Evolutionary conservation across 2,888 invertebrate species (phyloP).

Genomic region (Metallyticus violacea): DNA sequence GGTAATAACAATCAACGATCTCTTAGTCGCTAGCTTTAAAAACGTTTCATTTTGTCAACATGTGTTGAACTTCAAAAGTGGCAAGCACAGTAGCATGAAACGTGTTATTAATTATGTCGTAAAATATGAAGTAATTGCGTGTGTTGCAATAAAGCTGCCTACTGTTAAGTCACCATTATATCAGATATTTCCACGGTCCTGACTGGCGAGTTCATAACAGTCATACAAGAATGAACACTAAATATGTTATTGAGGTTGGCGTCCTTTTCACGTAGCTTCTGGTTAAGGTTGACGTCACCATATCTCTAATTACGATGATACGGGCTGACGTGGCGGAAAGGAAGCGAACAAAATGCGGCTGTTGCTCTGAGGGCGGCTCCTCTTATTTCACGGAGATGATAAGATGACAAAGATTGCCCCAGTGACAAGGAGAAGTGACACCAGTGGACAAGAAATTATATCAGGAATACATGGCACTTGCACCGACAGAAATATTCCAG

Average conservation of each 20-base stretch:
- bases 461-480: not conserved
- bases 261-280: not conserved
- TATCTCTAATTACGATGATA: not conserved
- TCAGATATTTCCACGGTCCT: not conserved
- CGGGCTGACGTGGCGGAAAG: not conserved
- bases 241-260: not conserved
- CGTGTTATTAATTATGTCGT: no score
- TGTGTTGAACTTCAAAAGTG: no score
- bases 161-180: no score
- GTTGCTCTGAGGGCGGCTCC: not conserved
- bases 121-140: no score
- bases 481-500: not conserved
- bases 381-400: not conserved
- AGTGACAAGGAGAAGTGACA: not conserved
- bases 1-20: no score
- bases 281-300: not conserved
- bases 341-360: not conserved
- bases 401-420: not conserved
- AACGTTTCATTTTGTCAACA: no score
- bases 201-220: not conserved
- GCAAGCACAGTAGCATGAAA: no score
- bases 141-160: no score
- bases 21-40: no score
- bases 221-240: not conserved
- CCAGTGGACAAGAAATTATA: not conserved